Evolutionary conservation across 2,797 vertebrate genomes (phyloP), one percentile per base, ranked within the genome.

Genomic region (Xenops minutus): DNA sequence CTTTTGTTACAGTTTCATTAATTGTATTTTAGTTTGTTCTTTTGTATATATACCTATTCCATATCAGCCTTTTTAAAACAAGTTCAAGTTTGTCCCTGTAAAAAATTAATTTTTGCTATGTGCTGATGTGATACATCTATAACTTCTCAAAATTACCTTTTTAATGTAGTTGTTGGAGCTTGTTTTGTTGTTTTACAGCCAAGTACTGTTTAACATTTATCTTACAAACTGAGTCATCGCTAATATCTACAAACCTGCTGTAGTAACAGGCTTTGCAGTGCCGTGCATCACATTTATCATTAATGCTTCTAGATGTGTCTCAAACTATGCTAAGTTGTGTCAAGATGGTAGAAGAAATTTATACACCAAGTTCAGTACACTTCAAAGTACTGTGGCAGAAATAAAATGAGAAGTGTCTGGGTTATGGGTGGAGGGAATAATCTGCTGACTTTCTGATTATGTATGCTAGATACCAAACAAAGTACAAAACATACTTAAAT

Each of bases 331-430:
- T 49, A 61, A 59, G 76, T n/a, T 91, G 52, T 24, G 6, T 93
- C 67, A 69, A 77, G 88, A 49, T 81, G 1, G 0, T 56, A 85
- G 34, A 3, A 12, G 75, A 88, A 78, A 73, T 76, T 67, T 8
- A 32, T 29, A 17, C 68, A 6, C 37, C 54, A 22, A 61, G 41
- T 71, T 94, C 66, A 67, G 51, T 64, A 36, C 44, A 11, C 62
- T 89, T 93, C 39, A 46, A 81, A 90, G 77, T 82, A 54, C 63
- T 55, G 34, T 74, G 78, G 61, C 68, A 89, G 80, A 94, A 89
- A 55, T 73, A 54, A 88, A 91, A 68, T 84, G 19, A 66, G 59
- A 84, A 88, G 19, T 75, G 62, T 88, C 63, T 90, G 66, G 63
- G 59, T 46, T 71, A 49, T 6, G 24, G 37, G 19, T 80, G 80